These are phyloP conservation scores for Epinotia bilunana DNA, from an alignment of 2,888 invertebrate species.

Conservation along the genomic window DNA sequence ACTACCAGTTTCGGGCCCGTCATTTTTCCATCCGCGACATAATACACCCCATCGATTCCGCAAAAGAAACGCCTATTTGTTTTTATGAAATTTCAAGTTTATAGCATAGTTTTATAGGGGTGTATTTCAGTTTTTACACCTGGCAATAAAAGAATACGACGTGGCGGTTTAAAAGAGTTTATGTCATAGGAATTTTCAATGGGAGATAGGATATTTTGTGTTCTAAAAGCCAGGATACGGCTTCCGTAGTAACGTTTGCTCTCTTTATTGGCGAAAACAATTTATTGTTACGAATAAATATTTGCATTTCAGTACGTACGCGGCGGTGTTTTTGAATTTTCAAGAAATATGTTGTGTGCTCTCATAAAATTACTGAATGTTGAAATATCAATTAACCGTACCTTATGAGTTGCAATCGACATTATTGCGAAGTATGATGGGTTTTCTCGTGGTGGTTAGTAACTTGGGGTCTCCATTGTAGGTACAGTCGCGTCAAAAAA, in stretches of 20 bases:
- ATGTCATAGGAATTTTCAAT: not conserved
- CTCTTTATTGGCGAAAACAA: conserved; percentile 27
- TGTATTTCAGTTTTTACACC: conserved; percentile 70
- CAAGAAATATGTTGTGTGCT: not conserved
- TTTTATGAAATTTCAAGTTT: conserved; percentile 52
- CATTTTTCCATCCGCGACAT: not conserved
- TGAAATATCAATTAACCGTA: not conserved
- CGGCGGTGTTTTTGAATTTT: not conserved
- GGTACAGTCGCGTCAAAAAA: too few relatives aligned
- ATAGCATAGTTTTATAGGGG: conserved; percentile 66
- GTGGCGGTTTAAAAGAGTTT: not conserved
- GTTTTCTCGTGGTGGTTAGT: too few relatives aligned
- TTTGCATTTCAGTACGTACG: conserved; percentile 13
- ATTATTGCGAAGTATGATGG: too few relatives aligned
- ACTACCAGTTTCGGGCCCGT: not conserved
- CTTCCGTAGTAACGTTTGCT: conserved; percentile 23
- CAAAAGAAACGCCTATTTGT: conserved; percentile 14
- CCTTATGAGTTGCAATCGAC: too few relatives aligned
- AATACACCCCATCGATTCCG: conserved; percentile 8
- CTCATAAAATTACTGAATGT: not conserved
- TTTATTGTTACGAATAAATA: conserved; percentile 30
- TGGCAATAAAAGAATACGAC: conserved; percentile 55
- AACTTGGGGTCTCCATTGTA: too few relatives aligned
- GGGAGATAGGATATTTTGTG: not conserved
- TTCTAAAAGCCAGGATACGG: not conserved